Conservation (phyloP, 1,140 invertebrate genomes). For the Nixonia krombeini region DNA sequence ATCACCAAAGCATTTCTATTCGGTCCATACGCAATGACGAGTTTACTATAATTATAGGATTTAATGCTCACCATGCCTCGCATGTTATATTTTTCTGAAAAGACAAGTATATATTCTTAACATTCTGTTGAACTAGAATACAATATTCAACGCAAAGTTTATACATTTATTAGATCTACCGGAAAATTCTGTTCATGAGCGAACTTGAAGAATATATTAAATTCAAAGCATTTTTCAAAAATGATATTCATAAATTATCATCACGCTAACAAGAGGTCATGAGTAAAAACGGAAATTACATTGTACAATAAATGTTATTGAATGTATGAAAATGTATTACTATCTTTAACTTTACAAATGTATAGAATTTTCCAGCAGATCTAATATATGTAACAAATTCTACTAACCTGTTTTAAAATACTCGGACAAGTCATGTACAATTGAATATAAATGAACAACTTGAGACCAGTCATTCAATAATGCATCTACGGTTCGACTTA, state of each 20-base stretch:
- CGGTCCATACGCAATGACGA: conserved; percentile 86
- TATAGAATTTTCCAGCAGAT: conserved; percentile 1
- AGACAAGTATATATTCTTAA: conserved; percentile 5
- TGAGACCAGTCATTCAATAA: conserved; percentile 91
- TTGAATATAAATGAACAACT: conserved; percentile 89
- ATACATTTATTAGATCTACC: too few relatives aligned
- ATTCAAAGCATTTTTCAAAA: too few relatives aligned
- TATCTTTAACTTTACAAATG: neutral
- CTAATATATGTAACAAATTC: neutral
- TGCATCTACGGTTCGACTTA: conserved; percentile 84
- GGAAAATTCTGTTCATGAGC: too few relatives aligned
- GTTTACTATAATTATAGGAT: conserved; percentile 86
- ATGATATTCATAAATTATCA: too few relatives aligned
- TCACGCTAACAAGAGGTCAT: too few relatives aligned
- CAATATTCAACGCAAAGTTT: too few relatives aligned
- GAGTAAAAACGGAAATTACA: too few relatives aligned
- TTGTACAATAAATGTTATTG: too few relatives aligned
- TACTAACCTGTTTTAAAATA: conserved; percentile 76
- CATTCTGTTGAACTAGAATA: neutral
- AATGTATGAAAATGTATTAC: too few relatives aligned
- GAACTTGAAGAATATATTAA: too few relatives aligned
- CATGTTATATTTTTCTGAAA: conserved; percentile 76
- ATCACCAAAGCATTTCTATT: conserved; percentile 81
- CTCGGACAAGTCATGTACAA: conserved; percentile 85
- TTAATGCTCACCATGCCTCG: conserved; percentile 80